phyloP scores from a whole-genome alignment of 2,113 vertebrate genomes.

The Nanorana parkeri region DNA sequence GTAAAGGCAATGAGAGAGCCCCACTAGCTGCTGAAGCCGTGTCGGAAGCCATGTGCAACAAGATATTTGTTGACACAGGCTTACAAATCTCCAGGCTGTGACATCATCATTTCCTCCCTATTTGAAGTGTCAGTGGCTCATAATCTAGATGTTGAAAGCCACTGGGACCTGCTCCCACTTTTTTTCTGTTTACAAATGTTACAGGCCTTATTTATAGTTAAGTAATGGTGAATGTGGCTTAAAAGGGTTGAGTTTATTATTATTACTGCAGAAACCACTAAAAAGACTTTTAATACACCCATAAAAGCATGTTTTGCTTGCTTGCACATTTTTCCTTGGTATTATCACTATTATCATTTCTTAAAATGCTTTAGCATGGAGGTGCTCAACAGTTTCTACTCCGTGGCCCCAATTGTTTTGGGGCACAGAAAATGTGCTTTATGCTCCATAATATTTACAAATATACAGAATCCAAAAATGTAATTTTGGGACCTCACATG shows the following conservation, averaged over 20 bases:
- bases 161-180: conserved; percentile 53
- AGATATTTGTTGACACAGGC: conserved; percentile 57
- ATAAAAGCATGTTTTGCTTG: conserved; percentile 17
- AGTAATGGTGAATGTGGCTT: conserved; percentile 31
- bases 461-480: too few relatives aligned
- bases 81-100: conserved; percentile 52
- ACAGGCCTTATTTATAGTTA: conserved; percentile 36
- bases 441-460: too few relatives aligned
- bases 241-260: conserved; percentile 49
- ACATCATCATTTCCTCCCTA: conserved; percentile 51
- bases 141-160: conserved; percentile 53
- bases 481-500: too few relatives aligned
- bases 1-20: conserved; percentile 59
- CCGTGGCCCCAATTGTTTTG: too few relatives aligned
- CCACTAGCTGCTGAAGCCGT: conserved; percentile 45
- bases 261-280: conserved; percentile 35
- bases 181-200: conserved; percentile 51
- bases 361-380: not conserved
- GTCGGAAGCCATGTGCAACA: conserved; percentile 59
- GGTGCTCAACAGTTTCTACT: too few relatives aligned
- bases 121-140: conserved; percentile 54
- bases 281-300: conserved; percentile 4
- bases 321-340: conserved; percentile 11
- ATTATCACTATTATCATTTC: conserved; percentile 12
- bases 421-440: too few relatives aligned